These are phyloP conservation scores for Varanus komodoensis DNA, from an alignment of 2,113 vertebrate species.

Conservation along the genomic window DNA sequence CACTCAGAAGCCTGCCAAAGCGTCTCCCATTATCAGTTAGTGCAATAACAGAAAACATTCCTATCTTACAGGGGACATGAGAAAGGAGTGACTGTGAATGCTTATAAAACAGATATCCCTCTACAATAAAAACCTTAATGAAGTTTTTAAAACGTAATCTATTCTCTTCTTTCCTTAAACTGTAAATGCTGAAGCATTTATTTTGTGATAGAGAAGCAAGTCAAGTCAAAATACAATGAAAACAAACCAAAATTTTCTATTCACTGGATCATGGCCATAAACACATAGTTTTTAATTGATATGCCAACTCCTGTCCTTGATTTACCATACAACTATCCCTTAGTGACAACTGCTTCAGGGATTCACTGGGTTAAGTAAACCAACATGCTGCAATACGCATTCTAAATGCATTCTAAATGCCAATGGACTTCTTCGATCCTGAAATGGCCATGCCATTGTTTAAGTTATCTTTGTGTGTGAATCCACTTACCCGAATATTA, in stretches of 20 bases:
- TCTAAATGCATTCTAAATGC: background rate
- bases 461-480: background rate
- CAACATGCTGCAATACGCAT: constrained; percentile 20
- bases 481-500: background rate
- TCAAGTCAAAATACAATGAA: background rate
- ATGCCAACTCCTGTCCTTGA: constrained; percentile 7
- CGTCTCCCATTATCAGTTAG: constrained; percentile 14
- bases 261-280: constrained; percentile 19
- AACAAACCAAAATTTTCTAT: fast-evolving
- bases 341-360: background rate
- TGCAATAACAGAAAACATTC: constrained; percentile 3
- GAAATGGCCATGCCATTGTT: background rate
- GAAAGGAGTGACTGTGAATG: background rate
- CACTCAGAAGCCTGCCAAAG: constrained; percentile 13
- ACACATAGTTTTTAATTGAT: constrained; percentile 1
- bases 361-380: constrained; percentile 12
- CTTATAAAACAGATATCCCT: constrained; percentile 5
- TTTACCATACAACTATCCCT: constrained; percentile 11
- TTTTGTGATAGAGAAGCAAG: fast-evolving
- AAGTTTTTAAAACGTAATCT: background rate
- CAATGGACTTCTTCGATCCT: background rate
- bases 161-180: background rate
- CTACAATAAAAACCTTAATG: background rate
- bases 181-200: background rate
- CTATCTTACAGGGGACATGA: background rate